Base-by-base conservation (phyloP, 2,113 vertebrate species). In the Syrrhaptes paradoxus region DNA sequence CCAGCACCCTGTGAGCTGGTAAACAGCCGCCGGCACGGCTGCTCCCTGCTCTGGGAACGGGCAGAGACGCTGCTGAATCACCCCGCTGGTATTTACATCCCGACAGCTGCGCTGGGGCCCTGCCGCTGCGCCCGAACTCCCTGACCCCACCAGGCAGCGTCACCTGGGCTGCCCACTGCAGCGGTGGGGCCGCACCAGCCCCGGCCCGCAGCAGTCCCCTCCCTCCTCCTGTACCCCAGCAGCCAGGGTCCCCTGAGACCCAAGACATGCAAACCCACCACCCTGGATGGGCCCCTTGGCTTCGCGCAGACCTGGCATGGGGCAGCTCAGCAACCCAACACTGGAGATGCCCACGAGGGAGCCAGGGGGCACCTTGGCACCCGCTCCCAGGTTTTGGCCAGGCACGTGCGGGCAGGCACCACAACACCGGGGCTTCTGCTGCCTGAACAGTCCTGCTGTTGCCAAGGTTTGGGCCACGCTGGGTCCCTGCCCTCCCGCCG, bases 321-420 rank as follows among this genome's bases (percentile, higher is more conserved):
- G 54, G 43, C 43, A 68, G 32, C 10, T 41, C 4, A 1, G 38
- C 0, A 1, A 54, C 10, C 22, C 21, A 28, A 32, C 38, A 41
- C 38, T 11, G 38, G 38, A 41, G 38, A 41, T 38, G 46, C 15
- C 46, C 31, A n/a, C 0, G 0, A 14, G 63, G 66, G 31, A 55
- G 52, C 17, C 1, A 0, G 19, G 25, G 41, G 14, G 29, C 6
- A 77, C 54, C n/a, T 29, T 1, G 0, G 48, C 54, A 19, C 18
- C 71, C 52, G 59, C 49, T 13, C 9, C 29, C 17, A 4, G 32
- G 29, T 29, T 76, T 67, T 0, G 2, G 41, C 28, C 1, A 0
- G 13, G 20, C 1, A 0, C 61, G 17, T 0, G 0, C 1, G 1
- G 29, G 29, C 75, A 77, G 65, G 28, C 2, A 0, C 22, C 2